Base-by-base conservation (phyloP, 2,113 vertebrate species). In the Fregata magnificens region DNA sequence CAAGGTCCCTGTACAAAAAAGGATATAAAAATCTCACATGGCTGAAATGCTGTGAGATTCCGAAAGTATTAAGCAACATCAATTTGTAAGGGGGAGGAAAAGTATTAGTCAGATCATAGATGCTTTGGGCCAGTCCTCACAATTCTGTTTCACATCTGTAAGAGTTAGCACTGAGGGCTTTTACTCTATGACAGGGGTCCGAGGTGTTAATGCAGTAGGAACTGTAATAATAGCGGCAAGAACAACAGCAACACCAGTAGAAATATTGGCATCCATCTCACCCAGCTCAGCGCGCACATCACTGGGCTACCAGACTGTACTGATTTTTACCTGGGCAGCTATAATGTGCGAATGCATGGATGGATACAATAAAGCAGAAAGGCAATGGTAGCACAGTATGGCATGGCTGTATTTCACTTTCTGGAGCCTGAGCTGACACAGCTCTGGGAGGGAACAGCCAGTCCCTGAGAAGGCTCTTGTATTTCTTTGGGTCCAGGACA, bases 321-420 rank as follows among this genome's bases (percentile, higher is more conserved):
- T 22, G 47, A 24, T 36, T 44, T 32, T n/a, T 4, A 69, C 72
- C 47, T 29, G 36, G 29, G 22, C 25, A 29, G 22, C 69, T 36
- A 5, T 2, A 45, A 29, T 0, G 2, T 18, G 47, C 5, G 4
- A 28, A 18, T 5, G 11, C 26, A 3, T 1, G 55, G 55, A 5
- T 22, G 17, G 19, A 16, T 2, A 8, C 20, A 26, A 7, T 15
- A 16, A 36, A 36, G n/a, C 25, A 49, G 62, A 36, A 28, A 9
- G 55, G 47, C n/a, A 26, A 5, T 1, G 14, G 36, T 2, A 34
- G 52, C 38, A 28, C n/a, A 17, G 0, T 1, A 9, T 1, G 7
- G 22, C 34, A 2, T 1, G 13, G 38, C 29, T 34, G n/a, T 20
- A 17, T 20, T 13, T 29, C 20, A 4, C 20, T 40, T 26, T 21